phyloP scores from a whole-genome alignment of 2,797 vertebrate species.

The Balearica regulorum region DNA sequence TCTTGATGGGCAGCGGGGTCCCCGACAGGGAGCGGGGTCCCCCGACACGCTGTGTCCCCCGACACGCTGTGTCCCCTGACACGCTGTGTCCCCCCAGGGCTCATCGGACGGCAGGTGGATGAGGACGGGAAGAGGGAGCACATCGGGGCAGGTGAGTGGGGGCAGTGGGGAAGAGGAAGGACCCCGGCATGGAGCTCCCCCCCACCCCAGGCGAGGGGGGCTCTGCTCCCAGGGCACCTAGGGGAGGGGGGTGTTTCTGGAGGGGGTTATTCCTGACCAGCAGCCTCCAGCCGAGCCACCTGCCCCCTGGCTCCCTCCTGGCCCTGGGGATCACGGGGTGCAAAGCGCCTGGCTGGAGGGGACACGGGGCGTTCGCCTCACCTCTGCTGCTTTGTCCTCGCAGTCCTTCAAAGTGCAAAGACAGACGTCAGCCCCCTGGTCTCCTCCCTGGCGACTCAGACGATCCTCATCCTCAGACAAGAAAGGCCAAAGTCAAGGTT shows the following conservation, averaged over 20 bases:
- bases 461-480: accelerated
- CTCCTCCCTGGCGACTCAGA: background rate
- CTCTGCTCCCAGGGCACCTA: background rate
- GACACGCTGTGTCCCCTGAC: no score
- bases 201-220: accelerated
- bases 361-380: background rate
- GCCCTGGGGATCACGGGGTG: background rate
- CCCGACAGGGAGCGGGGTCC: background rate
- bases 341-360: background rate
- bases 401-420: background rate
- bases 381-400: background rate
- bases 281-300: background rate
- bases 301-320: background rate
- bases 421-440: background rate
- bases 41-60: no score
- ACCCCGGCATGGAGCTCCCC: accelerated
- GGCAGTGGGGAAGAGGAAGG: background rate
- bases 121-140: accelerated
- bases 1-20: background rate
- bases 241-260: background rate
- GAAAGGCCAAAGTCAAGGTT: accelerated
- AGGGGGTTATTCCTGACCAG: background rate
- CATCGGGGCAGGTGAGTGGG: background rate
- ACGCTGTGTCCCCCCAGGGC: background rate
- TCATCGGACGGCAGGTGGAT: background rate